Evolutionary conservation across 1,140 invertebrate genomes (phyloP), one percentile per base, ranked within the genome.

Genomic region (Zaprionus davidi): DNA sequence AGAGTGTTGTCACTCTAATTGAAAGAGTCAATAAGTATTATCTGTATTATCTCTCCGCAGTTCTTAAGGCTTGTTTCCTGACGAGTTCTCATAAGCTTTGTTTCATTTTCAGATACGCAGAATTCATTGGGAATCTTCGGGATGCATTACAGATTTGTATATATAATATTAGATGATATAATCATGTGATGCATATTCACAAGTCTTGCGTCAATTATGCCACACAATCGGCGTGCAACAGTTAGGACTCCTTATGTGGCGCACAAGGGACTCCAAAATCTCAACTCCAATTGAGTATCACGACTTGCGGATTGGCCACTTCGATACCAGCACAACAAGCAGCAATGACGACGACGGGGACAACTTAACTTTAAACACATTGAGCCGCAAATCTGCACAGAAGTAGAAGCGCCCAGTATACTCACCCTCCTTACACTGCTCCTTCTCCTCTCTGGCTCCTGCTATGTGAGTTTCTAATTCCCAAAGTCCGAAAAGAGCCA

Each of bases 281-380:
- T 85, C 58, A 55, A 62, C 64, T 77, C 15, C 69, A 80, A 77
- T 83, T 80, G 84, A 17, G 41, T 41, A 90, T 90, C 84, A 88
- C 84, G 84, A 88, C 34, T 64, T 55, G 55, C 26, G 20, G 26
- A 36, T 46, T 17, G 31, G 26, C 13, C 46, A 51, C 3, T n/a
- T 46, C 44, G 44, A 49, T 22, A 49, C 5, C 15, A 26, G 26
- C 12, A 44, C 46, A 60, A 51, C 67, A 24, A 76, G 56, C 57
- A 60, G 34, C 67, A 12, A 71, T 64, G 64, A 76, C 72, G 73
- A 79, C 83, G 60, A 62, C 60, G 78, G 78, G 78, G 67, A 82
- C 82, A 90, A 81, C 85, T 90, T 84, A 84, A 88, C 81, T 88
- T 81, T 73, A 71, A 71, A 84, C 80, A 87, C 84, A 88, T 78